Evolutionary conservation across 2,797 vertebrate species (phyloP).

Genomic region (Xerus rutilus): DNA sequence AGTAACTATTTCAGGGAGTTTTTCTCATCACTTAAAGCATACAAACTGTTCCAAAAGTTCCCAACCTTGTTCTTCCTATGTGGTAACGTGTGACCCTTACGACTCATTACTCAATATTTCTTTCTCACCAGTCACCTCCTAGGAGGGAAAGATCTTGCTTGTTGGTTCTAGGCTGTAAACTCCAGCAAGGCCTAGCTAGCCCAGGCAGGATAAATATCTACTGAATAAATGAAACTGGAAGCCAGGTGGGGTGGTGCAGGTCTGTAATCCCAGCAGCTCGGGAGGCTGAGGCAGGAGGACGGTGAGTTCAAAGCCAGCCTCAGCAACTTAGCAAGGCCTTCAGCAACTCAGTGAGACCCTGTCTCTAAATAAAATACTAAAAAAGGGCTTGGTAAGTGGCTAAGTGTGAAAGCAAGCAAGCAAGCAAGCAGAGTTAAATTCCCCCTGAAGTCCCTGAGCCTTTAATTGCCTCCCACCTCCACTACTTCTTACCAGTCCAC

Average conservation of each 20-base stretch:
- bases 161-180: background rate
- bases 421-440: background rate
- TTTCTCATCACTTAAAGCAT: background rate
- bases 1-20: background rate
- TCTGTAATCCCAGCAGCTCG: too few relatives aligned
- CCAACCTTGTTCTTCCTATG: background rate
- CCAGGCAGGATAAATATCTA: background rate
- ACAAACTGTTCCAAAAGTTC: background rate
- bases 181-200: background rate
- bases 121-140: background rate
- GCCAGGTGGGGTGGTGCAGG: too few relatives aligned
- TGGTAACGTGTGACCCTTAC: background rate
- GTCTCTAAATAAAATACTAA: too few relatives aligned
- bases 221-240: background rate
- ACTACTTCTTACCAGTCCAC: background rate
- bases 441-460: background rate
- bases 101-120: background rate
- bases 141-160: background rate
- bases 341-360: too few relatives aligned
- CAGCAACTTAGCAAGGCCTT: too few relatives aligned
- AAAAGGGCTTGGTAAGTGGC: too few relatives aligned
- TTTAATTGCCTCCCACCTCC: too few relatives aligned
- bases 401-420: too few relatives aligned
- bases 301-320: too few relatives aligned
- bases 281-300: too few relatives aligned